phyloP scores from a whole-genome alignment of 2,797 vertebrate genomes.

The Centropyge bicolor region DNA sequence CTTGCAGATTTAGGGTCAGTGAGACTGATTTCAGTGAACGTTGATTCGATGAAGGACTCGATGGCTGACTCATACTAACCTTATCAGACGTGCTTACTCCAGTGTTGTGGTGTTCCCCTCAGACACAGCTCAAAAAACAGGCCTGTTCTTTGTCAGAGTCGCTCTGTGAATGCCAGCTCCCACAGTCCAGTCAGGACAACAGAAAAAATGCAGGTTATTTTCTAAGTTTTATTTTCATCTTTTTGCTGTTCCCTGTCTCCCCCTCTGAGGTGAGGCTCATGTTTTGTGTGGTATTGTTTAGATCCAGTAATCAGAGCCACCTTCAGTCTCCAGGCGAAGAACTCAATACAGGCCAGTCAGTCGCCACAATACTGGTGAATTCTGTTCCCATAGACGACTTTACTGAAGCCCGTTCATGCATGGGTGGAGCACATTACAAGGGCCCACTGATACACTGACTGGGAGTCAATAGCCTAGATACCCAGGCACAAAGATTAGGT shows the following conservation, averaged over 20 bases:
- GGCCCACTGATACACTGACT: conserved; percentile 36
- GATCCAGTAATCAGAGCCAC: conserved; percentile 65
- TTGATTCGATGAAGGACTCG: conserved; percentile 38
- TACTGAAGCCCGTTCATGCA: conserved; percentile 37
- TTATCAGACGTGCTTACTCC: not conserved
- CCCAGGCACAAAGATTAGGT: conserved; percentile 13
- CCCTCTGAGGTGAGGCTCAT: conserved; percentile 31
- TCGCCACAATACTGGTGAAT: conserved; percentile 50
- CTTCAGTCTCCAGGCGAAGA: conserved; percentile 62
- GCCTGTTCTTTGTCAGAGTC: conserved; percentile 38
- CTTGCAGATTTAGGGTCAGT: conserved; percentile 34
- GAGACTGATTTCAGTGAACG: conserved; percentile 35
- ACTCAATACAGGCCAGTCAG: conserved; percentile 60
- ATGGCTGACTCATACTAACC: conserved; percentile 19
- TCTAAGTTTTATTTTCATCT: not conserved
- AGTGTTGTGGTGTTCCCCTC: conserved; percentile 10
- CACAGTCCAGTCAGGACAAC: not conserved
- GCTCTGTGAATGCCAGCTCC: conserved; percentile 24
- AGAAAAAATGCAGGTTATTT: conserved; percentile 41
- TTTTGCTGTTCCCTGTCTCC: conserved; percentile 13
- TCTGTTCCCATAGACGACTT: conserved; percentile 55
- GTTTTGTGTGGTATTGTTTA: conserved; percentile 63
- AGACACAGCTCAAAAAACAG: conserved; percentile 47
- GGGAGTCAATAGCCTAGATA: conserved; percentile 29
- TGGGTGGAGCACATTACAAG: conserved; percentile 43